A percentile compares a stretch with the other conserved stretches of the same genome.
Conservation (phyloP, 2,113 vertebrate genomes). For the Ochotona curzoniae region DNA sequence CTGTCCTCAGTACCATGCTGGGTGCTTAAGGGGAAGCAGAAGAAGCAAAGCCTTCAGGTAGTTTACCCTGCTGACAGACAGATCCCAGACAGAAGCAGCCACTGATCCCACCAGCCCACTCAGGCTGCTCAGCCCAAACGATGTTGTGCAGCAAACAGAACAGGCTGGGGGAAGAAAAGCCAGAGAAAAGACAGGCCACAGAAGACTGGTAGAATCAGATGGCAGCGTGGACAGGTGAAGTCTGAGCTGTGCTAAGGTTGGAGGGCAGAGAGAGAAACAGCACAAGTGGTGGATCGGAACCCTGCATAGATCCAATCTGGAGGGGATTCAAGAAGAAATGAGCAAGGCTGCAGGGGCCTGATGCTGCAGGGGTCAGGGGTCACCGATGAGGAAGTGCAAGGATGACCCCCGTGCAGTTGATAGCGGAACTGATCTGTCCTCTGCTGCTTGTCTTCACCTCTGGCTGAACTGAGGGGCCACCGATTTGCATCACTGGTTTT, state of each 20-base stretch:
- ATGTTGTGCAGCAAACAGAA: background rate
- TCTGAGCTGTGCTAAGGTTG: background rate
- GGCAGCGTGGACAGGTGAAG: accelerated
- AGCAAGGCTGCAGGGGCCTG: background rate
- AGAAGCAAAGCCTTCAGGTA: background rate
- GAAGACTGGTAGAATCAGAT: background rate
- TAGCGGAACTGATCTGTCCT: background rate
- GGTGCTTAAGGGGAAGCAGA: background rate
- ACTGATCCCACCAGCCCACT: background rate
- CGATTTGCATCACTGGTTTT: background rate
- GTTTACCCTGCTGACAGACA: background rate
- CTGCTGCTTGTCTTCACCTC: background rate
- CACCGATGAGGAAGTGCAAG: background rate
- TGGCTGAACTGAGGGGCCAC: background rate
- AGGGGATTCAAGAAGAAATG: background rate
- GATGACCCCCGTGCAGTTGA: background rate
- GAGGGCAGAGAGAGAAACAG: background rate
- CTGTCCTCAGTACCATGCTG: background rate
- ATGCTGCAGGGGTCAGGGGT: background rate
- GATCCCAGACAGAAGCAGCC: background rate
- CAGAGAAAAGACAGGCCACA: background rate
- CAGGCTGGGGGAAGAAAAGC: background rate
- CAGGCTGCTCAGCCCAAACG: background rate
- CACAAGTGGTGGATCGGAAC: background rate
- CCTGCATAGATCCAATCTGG: background rate